These are phyloP conservation scores for Oxystoma pomonae DNA, from an alignment of 2,888 invertebrate species.

Conservation along the genomic window DNA sequence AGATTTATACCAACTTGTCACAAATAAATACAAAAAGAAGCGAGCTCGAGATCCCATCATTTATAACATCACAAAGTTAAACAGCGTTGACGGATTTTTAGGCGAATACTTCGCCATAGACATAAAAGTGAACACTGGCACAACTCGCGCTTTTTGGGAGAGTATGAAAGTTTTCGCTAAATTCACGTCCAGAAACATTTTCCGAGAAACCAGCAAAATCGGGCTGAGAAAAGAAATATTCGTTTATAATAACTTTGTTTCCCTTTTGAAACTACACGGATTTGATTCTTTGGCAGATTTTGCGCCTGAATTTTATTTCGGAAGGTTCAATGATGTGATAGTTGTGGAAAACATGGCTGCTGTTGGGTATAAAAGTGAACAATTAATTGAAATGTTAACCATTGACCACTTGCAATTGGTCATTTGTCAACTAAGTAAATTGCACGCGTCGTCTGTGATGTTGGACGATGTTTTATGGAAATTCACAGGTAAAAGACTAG, in stretches of 20 bases:
- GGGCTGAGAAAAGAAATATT: conserved; percentile 27
- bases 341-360: conserved; percentile 43
- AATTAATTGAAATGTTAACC: conserved; percentile 11
- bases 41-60: neutral
- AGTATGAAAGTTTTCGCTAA: neutral
- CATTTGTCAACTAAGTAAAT: conserved; percentile 31
- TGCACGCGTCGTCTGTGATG: conserved; percentile 39
- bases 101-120: neutral
- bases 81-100: neutral
- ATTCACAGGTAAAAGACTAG: conserved; percentile 24
- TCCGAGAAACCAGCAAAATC: neutral
- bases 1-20: neutral
- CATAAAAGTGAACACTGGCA: neutral
- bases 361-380: conserved; percentile 12
- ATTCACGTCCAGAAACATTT: neutral
- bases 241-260: conserved; percentile 45
- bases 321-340: conserved; percentile 36
- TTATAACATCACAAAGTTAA: neutral
- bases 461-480: conserved; percentile 29
- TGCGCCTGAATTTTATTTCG: conserved; percentile 40
- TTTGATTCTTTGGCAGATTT: conserved; percentile 26
- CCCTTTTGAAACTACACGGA: conserved; percentile 36
- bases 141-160: neutral
- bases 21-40: neutral
- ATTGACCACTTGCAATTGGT: conserved; percentile 27